Base-by-base conservation (phyloP, 1,140 invertebrate genomes). In the Homalodisca vitripennis region DNA sequence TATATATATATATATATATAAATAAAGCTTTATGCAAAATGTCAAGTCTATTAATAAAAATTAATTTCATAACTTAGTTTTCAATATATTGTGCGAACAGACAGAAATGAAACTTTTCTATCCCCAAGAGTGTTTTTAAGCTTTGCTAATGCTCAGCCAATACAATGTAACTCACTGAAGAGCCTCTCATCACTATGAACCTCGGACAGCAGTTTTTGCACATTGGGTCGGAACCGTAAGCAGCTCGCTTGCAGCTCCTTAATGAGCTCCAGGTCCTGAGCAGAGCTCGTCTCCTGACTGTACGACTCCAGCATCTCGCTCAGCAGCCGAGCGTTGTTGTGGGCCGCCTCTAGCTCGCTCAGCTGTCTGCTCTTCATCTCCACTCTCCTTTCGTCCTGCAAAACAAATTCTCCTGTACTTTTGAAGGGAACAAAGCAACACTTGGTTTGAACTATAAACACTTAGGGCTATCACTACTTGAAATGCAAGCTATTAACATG, bases 231-330 rank as follows among this genome's bases (percentile, higher is more conserved):
- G 55, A 27, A 60, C 24, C 55, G 14, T 1, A 73, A 26, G 77
- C 95, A 92, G 68, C 87, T 88, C 68, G 90, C 85, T 78, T 89
- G 87, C 29, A 98, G 81, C 79, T 97, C 94, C 77, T 90, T 90
- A 77, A 98, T 92, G 29, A 95, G 84, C 76, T 95, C 92, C 69
- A 90, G 82, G 76, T 95, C 93, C 75, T 90, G 88, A 1, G 81
- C 76, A 0, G 87, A 87, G 3, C 87, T 85, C 51, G 84, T 79
- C 20, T 80, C 83, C 1, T 84, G 79, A 74, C 82, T 83, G 74
- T 86, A 92, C 27, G 88, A 88, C 72, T 87, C 85, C 51, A 97
- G 79, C 93, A 98, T 96, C 80, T 97, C 93, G 63, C 86, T 88
- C 53, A 98, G 82, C 24, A 98, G 79, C 68, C 88, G 87, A 0